Evolutionary conservation across 2,888 invertebrate genomes (phyloP).

Genomic region (Celastrina argiolus): DNA sequence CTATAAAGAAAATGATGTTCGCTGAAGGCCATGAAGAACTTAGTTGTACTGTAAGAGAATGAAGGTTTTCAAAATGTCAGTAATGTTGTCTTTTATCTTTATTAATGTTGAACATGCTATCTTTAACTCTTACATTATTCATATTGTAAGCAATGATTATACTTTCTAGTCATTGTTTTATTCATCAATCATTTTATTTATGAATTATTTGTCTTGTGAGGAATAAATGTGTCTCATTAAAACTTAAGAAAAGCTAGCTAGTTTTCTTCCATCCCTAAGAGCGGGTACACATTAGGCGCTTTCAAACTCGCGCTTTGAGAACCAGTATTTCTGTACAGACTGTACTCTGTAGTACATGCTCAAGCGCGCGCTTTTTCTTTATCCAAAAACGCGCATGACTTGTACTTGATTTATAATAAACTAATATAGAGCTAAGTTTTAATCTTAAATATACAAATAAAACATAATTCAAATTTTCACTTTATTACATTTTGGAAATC

Average conservation of each 20-base stretch:
- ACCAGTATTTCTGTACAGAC: too few relatives aligned
- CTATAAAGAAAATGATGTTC: too few relatives aligned
- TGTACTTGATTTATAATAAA: too few relatives aligned
- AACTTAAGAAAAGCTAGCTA: not conserved
- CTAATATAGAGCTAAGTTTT: too few relatives aligned
- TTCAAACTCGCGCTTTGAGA: too few relatives aligned
- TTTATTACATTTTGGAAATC: not conserved
- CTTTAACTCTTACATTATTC: not conserved
- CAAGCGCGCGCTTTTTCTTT: too few relatives aligned
- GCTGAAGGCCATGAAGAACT: too few relatives aligned
- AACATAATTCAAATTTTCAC: not conserved
- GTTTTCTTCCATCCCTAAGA: not conserved
- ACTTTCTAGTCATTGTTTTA: slow-evolving; percentile 12
- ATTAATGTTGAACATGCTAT: not conserved
- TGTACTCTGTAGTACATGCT: too few relatives aligned
- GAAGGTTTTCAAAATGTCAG: not conserved
- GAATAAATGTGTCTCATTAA: slow-evolving; percentile 11
- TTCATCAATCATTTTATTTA: slow-evolving; percentile 21
- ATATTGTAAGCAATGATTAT: not conserved
- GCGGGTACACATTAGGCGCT: too few relatives aligned
- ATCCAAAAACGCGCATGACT: too few relatives aligned
- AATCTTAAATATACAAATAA: too few relatives aligned
- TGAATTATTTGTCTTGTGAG: slow-evolving; percentile 14
- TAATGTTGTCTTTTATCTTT: not conserved
- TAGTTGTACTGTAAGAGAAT: too few relatives aligned